Evolutionary conservation across 2,888 invertebrate species (phyloP), one percentile per base, ranked within the genome.

Genomic region (Tachystola acroxantha): DNA sequence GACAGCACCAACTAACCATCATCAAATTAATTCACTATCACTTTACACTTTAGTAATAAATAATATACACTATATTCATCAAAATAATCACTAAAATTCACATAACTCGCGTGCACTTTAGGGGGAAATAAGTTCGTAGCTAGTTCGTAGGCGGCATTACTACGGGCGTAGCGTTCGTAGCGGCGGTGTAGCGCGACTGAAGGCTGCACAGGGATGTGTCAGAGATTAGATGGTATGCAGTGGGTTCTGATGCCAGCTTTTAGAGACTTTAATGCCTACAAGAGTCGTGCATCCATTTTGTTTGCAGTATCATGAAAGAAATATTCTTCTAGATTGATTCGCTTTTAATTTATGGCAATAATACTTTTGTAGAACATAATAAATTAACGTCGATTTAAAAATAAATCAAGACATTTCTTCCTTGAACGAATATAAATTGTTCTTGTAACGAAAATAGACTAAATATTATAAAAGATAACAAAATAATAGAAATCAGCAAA

Each of bases 181-280:
- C 67, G 70, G 43, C 51, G 60, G 53, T 70, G 74, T 72, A 75
- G 67, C 66, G 48, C 64, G 70, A 74, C 75, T 75, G 80, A 67
- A 54, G 28, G 34, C 37, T 36, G 36, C 39, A 43, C 13, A 7
- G 28, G 1, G 19, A 7, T 3, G 9, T 9, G 11, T 5, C 34
- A 27, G 10, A 27, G 34, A 10, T 13, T 7, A 33, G 1, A 1
- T 13, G 25, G 1, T 7, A 25, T 13, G 1, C 24, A 32, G 32
- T 24, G 11, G 20, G 12, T 22, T 22, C 9, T 7, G 9, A 22
- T 24, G 24, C n/a, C 24, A n/a, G n/a, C 24, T n/a, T 24, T 24
- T n/a, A 4, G 24, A 4, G 2, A 24, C n/a, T 24, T 24, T 1
- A n/a, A 24, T 24, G n/a, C 24, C 24, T 24, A 24, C 24, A n/a